Evolutionary conservation across 2,113 vertebrate species (phyloP).

Genomic region (Condylura cristata): DNA sequence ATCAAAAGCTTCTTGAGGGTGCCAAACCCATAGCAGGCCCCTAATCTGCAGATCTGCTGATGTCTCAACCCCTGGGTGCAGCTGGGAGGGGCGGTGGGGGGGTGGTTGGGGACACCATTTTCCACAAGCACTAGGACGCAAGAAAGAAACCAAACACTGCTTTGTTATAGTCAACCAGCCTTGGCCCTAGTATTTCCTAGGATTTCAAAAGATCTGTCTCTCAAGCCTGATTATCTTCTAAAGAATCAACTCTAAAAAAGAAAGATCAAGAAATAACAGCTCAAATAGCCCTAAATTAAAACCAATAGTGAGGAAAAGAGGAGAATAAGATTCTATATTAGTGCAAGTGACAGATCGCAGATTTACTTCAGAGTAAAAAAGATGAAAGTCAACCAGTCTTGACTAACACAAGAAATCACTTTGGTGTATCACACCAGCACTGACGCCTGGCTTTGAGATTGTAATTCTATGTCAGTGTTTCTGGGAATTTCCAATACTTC

Average conservation of each 20-base stretch:
- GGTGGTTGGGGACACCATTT: background rate
- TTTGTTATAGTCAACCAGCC: background rate
- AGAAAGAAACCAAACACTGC: fast-evolving
- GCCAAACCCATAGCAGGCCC: background rate
- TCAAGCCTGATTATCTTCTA: background rate
- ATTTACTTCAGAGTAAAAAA: background rate
- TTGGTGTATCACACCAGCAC: background rate
- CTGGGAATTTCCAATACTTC: background rate
- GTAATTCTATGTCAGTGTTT: background rate
- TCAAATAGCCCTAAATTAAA: conserved; percentile 16
- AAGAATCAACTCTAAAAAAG: conserved; percentile 19
- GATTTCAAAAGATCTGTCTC: background rate
- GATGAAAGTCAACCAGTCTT: background rate
- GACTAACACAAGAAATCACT: background rate
- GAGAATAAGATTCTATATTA: background rate
- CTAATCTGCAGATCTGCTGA: background rate
- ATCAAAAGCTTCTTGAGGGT: background rate
- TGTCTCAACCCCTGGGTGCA: background rate
- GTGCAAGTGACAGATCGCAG: background rate
- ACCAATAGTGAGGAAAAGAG: background rate
- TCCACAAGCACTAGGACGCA: too few relatives aligned
- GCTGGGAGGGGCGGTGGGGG: background rate
- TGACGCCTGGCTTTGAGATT: background rate
- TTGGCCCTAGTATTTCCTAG: background rate
- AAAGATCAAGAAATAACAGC: background rate